Conservation (phyloP, 2,797 vertebrate species). For the Apogon talboti region DNA sequence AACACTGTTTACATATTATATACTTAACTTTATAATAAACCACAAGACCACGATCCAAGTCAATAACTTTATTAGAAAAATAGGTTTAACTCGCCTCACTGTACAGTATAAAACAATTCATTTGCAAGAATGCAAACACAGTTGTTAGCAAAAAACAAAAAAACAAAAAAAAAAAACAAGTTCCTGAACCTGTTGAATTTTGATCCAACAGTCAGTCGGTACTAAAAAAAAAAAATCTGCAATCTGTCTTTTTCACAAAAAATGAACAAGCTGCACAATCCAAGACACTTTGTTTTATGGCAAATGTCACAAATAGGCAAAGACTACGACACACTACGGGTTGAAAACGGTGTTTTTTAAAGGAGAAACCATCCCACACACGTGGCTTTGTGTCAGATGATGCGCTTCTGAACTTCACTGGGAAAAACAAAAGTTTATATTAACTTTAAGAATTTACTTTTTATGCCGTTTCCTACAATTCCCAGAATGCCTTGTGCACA, state of each 20-base stretch:
- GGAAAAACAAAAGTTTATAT: background rate
- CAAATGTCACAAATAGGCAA: slow-evolving; percentile 32
- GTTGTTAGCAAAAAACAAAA: slow-evolving; percentile 94
- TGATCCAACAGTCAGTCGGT: slow-evolving; percentile 38
- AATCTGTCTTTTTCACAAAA: slow-evolving; percentile 21
- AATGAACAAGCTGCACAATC: slow-evolving; percentile 84
- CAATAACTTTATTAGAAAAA: slow-evolving; percentile 99
- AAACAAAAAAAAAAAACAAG: slow-evolving; percentile 30
- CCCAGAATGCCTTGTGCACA: slow-evolving; percentile 34
- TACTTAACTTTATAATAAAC: no score
- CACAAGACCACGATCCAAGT: slow-evolving; percentile 79
- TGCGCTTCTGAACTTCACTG: background rate
- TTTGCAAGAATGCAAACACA: slow-evolving; percentile 96
- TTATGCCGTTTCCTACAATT: slow-evolving; percentile 9
- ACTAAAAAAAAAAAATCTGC: slow-evolving; percentile 13
- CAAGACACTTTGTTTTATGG: slow-evolving; percentile 82
- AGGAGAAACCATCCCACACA: slow-evolving; percentile 29
- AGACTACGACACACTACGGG: slow-evolving; percentile 9
- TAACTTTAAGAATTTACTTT: background rate
- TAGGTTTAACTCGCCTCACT: slow-evolving; percentile 94
- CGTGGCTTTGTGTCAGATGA: background rate
- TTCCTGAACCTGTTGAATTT: background rate
- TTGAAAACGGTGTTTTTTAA: slow-evolving; percentile 13
- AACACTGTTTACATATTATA: no score
- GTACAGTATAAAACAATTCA: slow-evolving; percentile 99